Conservation (phyloP, 2,113 vertebrate species). For the Alaudala cheleensis region DNA sequence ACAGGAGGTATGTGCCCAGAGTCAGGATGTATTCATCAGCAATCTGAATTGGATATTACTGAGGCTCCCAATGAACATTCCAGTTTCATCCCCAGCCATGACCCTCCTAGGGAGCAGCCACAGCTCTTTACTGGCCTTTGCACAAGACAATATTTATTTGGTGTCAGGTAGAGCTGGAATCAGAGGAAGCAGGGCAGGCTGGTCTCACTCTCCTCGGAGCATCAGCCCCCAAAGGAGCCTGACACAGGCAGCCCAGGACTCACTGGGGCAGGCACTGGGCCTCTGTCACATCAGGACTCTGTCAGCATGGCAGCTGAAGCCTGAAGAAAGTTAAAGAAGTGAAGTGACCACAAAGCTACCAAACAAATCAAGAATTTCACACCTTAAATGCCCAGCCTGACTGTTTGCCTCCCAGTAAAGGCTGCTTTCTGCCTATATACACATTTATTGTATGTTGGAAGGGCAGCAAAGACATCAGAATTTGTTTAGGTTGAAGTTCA, state of each 20-base stretch:
- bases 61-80: not conserved
- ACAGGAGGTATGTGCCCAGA: conserved; percentile 52
- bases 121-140: not conserved
- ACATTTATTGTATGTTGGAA: not conserved
- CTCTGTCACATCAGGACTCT: rapidly evolving
- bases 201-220: not conserved
- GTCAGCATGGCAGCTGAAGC: not conserved
- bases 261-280: not conserved
- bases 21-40: conserved; percentile 52
- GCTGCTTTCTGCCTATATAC: not conserved
- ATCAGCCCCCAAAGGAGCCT: not conserved
- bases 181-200: not conserved
- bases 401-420: not conserved
- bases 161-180: not conserved
- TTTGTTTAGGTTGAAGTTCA: conserved; percentile 22
- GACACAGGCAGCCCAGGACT: not conserved
- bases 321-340: not conserved
- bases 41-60: conserved; percentile 41
- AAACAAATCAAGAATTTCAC: not conserved
- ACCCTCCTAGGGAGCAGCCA: not conserved
- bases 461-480: conserved; percentile 15
- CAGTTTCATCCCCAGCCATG: not conserved
- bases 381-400: not conserved
- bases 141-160: not conserved
- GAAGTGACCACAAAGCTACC: not conserved